Evolutionary conservation across 2,797 vertebrate genomes (phyloP).

Genomic region (Schizopygopsis pylzovi): DNA sequence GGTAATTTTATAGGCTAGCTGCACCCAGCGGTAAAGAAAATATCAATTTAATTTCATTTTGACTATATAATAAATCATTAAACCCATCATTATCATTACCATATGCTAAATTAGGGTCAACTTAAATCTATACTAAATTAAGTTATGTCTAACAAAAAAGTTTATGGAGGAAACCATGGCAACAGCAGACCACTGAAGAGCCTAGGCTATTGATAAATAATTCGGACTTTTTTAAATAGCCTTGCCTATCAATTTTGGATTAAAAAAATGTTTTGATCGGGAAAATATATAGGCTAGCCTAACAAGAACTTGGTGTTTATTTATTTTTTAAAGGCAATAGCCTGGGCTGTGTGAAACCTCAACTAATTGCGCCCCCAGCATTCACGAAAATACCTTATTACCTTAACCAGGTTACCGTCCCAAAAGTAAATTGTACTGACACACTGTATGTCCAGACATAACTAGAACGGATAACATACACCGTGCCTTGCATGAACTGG

Average conservation of each 20-base stretch:
- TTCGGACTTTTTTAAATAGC: background rate
- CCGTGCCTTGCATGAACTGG: constrained; percentile 70
- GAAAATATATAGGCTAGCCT: background rate
- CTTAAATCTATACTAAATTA: background rate
- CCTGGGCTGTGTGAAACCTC: background rate
- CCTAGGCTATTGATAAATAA: too few relatives aligned
- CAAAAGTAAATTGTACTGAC: background rate
- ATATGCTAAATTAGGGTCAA: background rate
- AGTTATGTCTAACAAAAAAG: background rate
- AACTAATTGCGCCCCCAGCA: background rate
- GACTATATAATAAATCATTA: background rate
- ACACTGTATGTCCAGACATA: background rate
- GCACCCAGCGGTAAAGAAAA: background rate
- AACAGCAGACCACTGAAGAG: background rate
- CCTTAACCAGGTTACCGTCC: background rate
- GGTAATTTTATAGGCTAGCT: background rate
- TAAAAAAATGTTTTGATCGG: too few relatives aligned
- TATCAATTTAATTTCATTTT: background rate
- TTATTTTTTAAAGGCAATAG: background rate
- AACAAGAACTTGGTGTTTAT: background rate
- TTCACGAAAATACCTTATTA: background rate
- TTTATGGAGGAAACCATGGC: constrained; percentile 13
- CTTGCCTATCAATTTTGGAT: background rate
- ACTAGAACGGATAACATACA: constrained; percentile 4
- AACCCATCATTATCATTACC: background rate